Conservation (phyloP, 2,888 invertebrate species). For the Drymonia ruficornis region DNA sequence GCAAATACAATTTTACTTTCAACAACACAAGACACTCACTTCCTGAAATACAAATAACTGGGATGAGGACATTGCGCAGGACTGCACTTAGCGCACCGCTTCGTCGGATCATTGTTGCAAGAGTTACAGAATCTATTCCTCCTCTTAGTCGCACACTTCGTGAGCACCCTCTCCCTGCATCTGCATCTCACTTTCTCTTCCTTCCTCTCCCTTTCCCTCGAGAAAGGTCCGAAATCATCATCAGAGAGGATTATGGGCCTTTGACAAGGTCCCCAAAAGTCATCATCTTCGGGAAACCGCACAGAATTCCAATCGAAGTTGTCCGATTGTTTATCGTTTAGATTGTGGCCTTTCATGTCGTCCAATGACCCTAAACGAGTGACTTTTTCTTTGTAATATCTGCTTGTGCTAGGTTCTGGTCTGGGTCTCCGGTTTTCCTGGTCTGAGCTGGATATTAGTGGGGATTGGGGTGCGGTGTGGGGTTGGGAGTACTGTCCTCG, state of each 20-base stretch:
- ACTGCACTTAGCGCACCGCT: slow-evolving; percentile 46
- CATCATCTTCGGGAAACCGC: slow-evolving; percentile 23
- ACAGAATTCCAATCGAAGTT: slow-evolving; percentile 18
- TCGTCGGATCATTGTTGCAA: slow-evolving; percentile 19
- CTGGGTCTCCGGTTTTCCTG: background rate
- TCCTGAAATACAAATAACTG: slow-evolving; percentile 50
- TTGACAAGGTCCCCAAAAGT: slow-evolving; percentile 28
- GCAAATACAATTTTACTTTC: slow-evolving; percentile 8
- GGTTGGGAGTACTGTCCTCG: background rate
- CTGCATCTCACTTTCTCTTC: slow-evolving; percentile 31
- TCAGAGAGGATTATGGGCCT: slow-evolving; percentile 22
- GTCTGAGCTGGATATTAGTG: background rate
- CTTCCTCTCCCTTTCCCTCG: slow-evolving; percentile 26
- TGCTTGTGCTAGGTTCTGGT: slow-evolving; percentile 7
- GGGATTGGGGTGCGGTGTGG: background rate
- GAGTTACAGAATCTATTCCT: slow-evolving; percentile 12
- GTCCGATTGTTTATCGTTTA: slow-evolving; percentile 5
- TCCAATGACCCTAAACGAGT: slow-evolving; percentile 31
- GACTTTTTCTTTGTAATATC: slow-evolving; percentile 18
- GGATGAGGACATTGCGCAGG: slow-evolving; percentile 54
- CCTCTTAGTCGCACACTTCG: slow-evolving; percentile 17
- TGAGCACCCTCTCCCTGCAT: slow-evolving; percentile 27
- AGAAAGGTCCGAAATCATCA: slow-evolving; percentile 16
- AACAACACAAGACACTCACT: slow-evolving; percentile 22
- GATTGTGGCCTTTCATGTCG: slow-evolving; percentile 14